phyloP scores from a whole-genome alignment of 2,113 vertebrate species.

The Myrmecobius fasciatus region DNA sequence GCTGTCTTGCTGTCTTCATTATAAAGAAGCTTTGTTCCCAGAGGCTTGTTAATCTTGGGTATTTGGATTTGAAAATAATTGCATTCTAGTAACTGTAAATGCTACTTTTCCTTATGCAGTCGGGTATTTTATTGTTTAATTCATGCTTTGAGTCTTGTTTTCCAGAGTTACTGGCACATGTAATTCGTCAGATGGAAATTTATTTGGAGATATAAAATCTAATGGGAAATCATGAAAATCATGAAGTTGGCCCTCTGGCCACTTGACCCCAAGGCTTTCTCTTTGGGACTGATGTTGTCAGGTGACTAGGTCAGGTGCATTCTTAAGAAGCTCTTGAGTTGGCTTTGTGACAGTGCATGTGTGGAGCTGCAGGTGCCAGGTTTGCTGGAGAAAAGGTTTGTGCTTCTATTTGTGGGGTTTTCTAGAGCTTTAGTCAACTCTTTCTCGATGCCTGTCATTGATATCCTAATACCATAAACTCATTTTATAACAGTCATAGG shows the following conservation, averaged over 20 bases:
- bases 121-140: background rate
- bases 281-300: background rate
- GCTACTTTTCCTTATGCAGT: background rate
- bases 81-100: background rate
- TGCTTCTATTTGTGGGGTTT: background rate
- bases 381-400: background rate
- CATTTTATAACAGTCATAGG: constrained; percentile 36
- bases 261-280: background rate
- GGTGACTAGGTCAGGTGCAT: constrained; percentile 1
- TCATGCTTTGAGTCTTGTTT: background rate
- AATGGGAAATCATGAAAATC: background rate
- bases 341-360: background rate
- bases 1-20: background rate
- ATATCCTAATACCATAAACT: constrained; percentile 20
- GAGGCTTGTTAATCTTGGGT: background rate
- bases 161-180: background rate
- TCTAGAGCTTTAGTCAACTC: background rate
- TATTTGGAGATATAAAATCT: background rate
- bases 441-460: background rate
- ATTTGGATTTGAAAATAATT: background rate
- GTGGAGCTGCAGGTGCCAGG: background rate
- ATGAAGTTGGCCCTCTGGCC: background rate
- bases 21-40: constrained; percentile 5
- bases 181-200: background rate
- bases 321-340: background rate